Evolutionary conservation across 2,888 invertebrate genomes (phyloP).

Genomic region (Scaptomyza polygonia): DNA sequence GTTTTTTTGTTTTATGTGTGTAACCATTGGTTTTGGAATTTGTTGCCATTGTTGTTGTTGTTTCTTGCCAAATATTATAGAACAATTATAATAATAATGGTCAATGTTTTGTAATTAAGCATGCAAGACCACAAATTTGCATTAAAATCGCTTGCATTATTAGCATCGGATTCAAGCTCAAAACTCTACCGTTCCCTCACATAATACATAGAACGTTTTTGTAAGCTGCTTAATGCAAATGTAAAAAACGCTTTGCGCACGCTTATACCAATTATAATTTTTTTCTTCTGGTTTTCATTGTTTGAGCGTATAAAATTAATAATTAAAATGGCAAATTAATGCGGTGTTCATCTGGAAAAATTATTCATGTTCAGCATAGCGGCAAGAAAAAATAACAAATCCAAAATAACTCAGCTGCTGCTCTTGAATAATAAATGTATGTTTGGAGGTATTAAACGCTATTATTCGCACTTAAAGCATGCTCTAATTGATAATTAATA

Average conservation of each 20-base stretch:
- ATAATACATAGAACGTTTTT: slow-evolving; percentile 5
- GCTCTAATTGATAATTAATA: slow-evolving; percentile 75
- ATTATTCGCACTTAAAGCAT: slow-evolving; percentile 35
- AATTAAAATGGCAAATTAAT: slow-evolving; percentile 51
- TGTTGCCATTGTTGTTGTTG: slow-evolving; percentile 3
- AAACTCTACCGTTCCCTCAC: slow-evolving; percentile 3
- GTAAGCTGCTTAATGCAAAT: slow-evolving; percentile 66
- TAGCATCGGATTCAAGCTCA: slow-evolving; percentile 48
- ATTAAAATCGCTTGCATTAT: slow-evolving; percentile 69
- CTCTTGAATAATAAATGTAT: slow-evolving; percentile 3
- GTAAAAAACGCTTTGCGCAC: slow-evolving; percentile 48
- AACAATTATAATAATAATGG: slow-evolving; percentile 62
- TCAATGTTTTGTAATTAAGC: slow-evolving; percentile 70
- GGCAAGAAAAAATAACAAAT: background rate
- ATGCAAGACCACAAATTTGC: slow-evolving; percentile 76
- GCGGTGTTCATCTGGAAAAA: slow-evolving; percentile 24
- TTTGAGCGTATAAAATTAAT: slow-evolving; percentile 47
- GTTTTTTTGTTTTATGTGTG: slow-evolving; percentile 44
- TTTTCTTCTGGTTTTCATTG: slow-evolving; percentile 3
- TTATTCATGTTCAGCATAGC: background rate
- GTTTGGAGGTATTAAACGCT: slow-evolving; percentile 31
- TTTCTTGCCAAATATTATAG: slow-evolving; percentile 39
- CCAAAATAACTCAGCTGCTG: slow-evolving; percentile 17
- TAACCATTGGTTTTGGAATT: slow-evolving; percentile 20
- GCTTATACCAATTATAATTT: slow-evolving; percentile 31